Conservation (phyloP, 2,797 vertebrate genomes). For the Gallinago stenura region DNA sequence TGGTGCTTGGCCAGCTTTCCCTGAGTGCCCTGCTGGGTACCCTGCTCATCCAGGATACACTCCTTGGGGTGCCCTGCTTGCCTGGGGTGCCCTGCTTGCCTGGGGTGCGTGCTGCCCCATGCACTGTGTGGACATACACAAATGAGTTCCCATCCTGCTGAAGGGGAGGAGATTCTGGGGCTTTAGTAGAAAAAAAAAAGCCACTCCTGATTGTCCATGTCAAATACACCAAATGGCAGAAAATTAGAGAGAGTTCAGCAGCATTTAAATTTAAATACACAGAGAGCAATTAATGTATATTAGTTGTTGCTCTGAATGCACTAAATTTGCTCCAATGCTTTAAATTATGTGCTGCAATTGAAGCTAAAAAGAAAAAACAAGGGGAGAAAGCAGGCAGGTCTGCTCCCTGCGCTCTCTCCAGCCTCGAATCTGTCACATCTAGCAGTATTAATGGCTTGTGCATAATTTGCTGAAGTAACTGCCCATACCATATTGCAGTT, state of each 20-base stretch:
- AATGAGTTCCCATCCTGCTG: not conserved
- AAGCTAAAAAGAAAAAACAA: not conserved
- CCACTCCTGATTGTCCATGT: not conserved
- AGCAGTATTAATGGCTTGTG: not conserved
- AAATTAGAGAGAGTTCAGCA: not conserved
- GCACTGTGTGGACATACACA: not conserved
- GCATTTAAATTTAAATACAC: not conserved
- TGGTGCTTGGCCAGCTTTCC: not conserved
- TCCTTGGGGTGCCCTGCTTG: accelerated
- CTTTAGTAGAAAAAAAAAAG: not conserved
- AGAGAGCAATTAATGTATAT: not conserved
- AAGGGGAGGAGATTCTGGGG: not conserved
- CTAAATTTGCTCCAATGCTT: not conserved
- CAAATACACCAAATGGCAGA: not conserved
- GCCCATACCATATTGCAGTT: not conserved
- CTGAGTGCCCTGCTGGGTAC: too few species aligned
- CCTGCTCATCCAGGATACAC: not conserved
- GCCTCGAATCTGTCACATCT: not conserved
- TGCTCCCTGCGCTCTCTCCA: not conserved
- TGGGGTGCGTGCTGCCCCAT: accelerated
- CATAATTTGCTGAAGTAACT: constrained; percentile 16
- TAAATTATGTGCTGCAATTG: not conserved
- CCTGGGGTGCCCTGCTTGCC: accelerated
- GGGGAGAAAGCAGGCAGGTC: not conserved
- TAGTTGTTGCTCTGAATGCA: not conserved